A percentile compares a stretch with the other conserved stretches of the same genome.
These are phyloP conservation scores for Polydrusus cervinus DNA, from an alignment of 2,888 invertebrate genomes.

Conservation along the genomic window DNA sequence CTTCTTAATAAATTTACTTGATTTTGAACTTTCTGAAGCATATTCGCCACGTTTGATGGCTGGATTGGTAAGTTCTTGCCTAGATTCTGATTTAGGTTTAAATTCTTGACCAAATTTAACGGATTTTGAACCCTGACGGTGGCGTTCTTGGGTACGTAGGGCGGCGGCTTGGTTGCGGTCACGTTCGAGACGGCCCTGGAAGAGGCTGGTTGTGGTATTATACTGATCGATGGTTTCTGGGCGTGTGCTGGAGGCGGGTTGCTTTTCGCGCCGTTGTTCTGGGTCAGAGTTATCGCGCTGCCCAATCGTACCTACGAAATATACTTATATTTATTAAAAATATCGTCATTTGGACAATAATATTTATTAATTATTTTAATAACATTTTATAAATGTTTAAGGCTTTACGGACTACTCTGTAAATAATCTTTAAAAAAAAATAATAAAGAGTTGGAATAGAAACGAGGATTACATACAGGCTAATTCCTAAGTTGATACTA, in stretches of 20 bases:
- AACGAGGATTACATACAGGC: too few species aligned
- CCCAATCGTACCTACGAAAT: slow-evolving; percentile 1
- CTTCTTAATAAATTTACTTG: not conserved
- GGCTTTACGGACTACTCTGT: too few species aligned
- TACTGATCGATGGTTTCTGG: slow-evolving; percentile 7
- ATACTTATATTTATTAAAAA: not conserved
- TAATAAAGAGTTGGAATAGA: too few species aligned
- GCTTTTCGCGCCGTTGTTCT: not conserved
- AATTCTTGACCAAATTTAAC: not conserved
- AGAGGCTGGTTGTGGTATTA: slow-evolving; percentile 4
- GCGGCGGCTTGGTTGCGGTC: not conserved
- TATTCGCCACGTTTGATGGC: not conserved
- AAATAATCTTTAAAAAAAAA: too few species aligned
- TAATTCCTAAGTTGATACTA: too few species aligned
- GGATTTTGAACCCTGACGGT: slow-evolving; percentile 1
- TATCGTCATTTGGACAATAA: too few species aligned
- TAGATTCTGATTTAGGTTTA: not conserved
- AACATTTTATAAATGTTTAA: too few species aligned
- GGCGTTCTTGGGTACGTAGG: not conserved
- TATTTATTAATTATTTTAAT: too few species aligned
- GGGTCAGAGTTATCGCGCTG: not conserved
- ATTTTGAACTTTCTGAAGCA: not conserved
- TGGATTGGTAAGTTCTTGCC: not conserved
- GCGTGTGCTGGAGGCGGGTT: slow-evolving; percentile 27
- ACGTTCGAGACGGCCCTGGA: not conserved